Conservation (phyloP, 2,888 invertebrate genomes). For the Drosophila stalkeri region DNA sequence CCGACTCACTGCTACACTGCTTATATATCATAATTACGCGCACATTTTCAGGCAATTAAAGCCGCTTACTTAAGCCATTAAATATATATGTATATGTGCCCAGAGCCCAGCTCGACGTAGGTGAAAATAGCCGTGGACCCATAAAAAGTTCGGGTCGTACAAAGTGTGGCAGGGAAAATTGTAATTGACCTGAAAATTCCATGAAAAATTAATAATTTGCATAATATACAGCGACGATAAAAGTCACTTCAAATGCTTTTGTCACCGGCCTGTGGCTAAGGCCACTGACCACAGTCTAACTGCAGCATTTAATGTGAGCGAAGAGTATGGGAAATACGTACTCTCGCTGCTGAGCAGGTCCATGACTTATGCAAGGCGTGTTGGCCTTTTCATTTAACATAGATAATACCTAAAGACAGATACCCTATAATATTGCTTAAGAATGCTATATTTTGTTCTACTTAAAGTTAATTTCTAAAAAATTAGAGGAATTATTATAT, state of each 20-base stretch:
- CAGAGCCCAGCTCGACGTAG: slow-evolving; percentile 3
- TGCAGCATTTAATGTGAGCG: slow-evolving; percentile 1
- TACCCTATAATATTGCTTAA: not conserved
- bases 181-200: slow-evolving; percentile 81
- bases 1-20: not conserved
- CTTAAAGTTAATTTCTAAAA: no score
- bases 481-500: no score
- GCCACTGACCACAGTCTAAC: slow-evolving; percentile 15
- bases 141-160: slow-evolving; percentile 24
- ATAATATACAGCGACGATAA: slow-evolving; percentile 50
- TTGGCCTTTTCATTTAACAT: no score
- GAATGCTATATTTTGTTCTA: not conserved
- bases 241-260: slow-evolving; percentile 27
- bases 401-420: not conserved
- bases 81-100: slow-evolving; percentile 20
- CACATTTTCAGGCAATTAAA: slow-evolving; percentile 70
- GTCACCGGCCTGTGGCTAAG: slow-evolving; percentile 22
- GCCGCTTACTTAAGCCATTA: slow-evolving; percentile 46
- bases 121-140: slow-evolving; percentile 29
- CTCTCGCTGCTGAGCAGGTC: not conserved
- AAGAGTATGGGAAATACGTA: slow-evolving; percentile 3
- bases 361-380: not conserved
- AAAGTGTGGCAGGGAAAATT: slow-evolving; percentile 50
- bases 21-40: slow-evolving; percentile 67
- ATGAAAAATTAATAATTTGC: slow-evolving; percentile 82